Evolutionary conservation across 2,888 invertebrate species (phyloP), one percentile per base, ranked within the genome.

Genomic region (Allacma fusca): DNA sequence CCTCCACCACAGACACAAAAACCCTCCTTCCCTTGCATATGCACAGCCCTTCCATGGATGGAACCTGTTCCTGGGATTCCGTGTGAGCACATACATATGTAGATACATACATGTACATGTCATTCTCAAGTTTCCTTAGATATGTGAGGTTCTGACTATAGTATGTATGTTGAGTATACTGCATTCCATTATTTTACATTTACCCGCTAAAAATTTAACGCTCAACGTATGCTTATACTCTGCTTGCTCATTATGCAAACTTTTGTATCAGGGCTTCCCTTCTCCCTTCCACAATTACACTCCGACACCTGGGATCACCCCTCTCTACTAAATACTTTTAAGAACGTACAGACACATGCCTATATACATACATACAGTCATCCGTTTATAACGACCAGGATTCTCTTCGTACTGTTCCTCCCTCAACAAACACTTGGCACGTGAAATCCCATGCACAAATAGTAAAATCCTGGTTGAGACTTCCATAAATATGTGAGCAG

Each of bases 211-310:
- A n/a, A 26, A 23, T 62, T 26, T 62, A 23, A 62, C 29, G 21
- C 23, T 29, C 69, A 16, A 69, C 70, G 76, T 50, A 50, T 50
- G 50, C 50, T 40, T 40, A 40, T 40, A 13, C 40, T n/a, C 7
- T 5, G 40, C 7, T 50, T 2, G 77, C 81, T 81, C 80, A 81
- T 81, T 81, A 81, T 81, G 81, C 80, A 81, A 80, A 81, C 78
- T 79, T 77, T 77, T 79, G 76, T 77, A 80, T 62, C 62, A 78
- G 76, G 76, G 75, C 68, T 70, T 24, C 21, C 40, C 26, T 16
- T 34, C 59, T 72, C 73, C 64, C 74, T 44, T 16, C 28, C 76
- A 62, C 71, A 77, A 73, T 76, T 73, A 76, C 68, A 76, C 77
- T 70, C 64, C 77, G 64, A 78, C 80, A 80, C 76, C 80, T 79